phyloP scores from a whole-genome alignment of 2,888 invertebrate genomes.

The Antheraea assamensis region DNA sequence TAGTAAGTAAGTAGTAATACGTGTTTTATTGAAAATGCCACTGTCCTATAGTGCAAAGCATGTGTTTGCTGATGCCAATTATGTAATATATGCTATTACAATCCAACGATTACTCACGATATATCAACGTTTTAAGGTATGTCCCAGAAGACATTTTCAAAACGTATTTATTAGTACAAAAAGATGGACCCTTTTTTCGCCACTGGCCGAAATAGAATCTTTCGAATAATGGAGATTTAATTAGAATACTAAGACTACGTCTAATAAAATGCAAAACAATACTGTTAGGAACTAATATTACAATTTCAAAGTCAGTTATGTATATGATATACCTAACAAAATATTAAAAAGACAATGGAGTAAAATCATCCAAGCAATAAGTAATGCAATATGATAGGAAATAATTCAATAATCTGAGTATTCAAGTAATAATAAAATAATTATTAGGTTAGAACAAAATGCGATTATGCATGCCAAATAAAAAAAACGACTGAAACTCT shows the following conservation, averaged over 20 bases:
- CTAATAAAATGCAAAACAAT: too few relatives aligned
- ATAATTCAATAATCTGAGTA: neutral
- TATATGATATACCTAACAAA: too few relatives aligned
- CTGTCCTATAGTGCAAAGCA: too few relatives aligned
- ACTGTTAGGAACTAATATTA: too few relatives aligned
- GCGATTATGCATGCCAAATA: slow-evolving; percentile 7
- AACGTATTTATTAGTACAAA: neutral
- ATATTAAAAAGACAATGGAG: too few relatives aligned
- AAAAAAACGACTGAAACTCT: slow-evolving; percentile 2
- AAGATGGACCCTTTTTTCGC: neutral
- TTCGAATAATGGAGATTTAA: neutral
- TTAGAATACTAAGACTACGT: too few relatives aligned
- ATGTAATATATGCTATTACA: neutral
- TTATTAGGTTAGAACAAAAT: neutral
- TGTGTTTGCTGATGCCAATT: too few relatives aligned
- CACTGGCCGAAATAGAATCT: neutral
- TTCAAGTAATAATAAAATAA: neutral
- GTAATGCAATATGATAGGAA: neutral
- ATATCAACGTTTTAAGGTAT: neutral
- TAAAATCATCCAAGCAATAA: neutral
- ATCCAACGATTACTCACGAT: neutral
- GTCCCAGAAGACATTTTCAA: neutral
- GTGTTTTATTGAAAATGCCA: neutral
- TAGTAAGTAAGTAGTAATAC: neutral
- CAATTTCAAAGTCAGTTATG: too few relatives aligned